Evolutionary conservation across 2,888 invertebrate genomes (phyloP), one percentile per base, ranked within the genome.

Genomic region (Philaethria dido): DNA sequence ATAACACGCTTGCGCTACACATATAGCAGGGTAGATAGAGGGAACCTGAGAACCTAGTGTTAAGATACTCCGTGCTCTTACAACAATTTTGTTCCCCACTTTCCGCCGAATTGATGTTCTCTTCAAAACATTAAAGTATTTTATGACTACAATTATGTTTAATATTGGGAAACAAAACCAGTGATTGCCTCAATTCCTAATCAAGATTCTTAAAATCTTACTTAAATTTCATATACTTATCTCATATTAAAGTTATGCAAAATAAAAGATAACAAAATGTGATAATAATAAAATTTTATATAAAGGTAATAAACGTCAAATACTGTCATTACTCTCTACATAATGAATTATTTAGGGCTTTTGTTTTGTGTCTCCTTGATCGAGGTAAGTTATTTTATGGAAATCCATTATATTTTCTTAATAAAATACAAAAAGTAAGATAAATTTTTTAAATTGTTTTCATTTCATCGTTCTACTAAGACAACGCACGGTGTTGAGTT

Each of bases 211-310:
- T 9, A 9, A 45, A 29, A 45, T n/a, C 5, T 60, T 45, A 33
- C 33, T 36, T 29, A 33, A 18, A 9, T 45, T 29, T 22, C 14
- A 25, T 8, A 63, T 52, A n/a, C n/a, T n/a, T n/a, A n/a, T n/a
- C n/a, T n/a, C n/a, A n/a, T n/a, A n/a, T n/a, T n/a, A n/a, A 68
- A 33, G 33, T 44, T 62, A 62, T 64, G 61, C 55, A 22, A 47
- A 16, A 55, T 55, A n/a, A 5, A 1, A 50, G 52, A 61, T 64
- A 57, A 57, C 25, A 68, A 6, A 48, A 22, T 22, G n/a, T 42
- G 50, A 61, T 68, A 64, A 64, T 4, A 29, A 6, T 4, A 16
- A 39, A 20, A 62, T 29, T 44, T 64, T 61, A 60, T 60, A 60
- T 60, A 64, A 68, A 64, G 64, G 36, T 39, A 55, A 11, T 14